These are phyloP conservation scores for Arctia plantaginis DNA, from an alignment of 2,888 invertebrate species.

Conservation along the genomic window DNA sequence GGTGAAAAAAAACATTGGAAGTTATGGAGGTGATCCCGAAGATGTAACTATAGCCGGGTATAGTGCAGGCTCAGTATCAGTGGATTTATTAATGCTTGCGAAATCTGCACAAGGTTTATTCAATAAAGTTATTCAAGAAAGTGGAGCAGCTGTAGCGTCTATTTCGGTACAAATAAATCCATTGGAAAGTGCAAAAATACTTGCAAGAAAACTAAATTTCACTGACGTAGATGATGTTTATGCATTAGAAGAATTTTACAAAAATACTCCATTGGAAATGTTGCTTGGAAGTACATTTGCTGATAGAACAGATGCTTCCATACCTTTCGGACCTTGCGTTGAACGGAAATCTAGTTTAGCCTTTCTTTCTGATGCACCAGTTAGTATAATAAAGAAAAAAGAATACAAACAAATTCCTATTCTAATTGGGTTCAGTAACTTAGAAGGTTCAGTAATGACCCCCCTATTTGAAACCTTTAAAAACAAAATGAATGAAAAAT, in stretches of 20 bases:
- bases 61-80: conserved; percentile 68
- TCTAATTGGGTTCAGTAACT: conserved; percentile 62
- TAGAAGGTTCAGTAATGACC: conserved; percentile 57
- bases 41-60: conserved; percentile 68
- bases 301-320: conserved; percentile 32
- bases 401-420: conserved; percentile 60
- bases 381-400: conserved; percentile 57
- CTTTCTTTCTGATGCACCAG: conserved; percentile 60
- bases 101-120: conserved; percentile 16
- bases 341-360: conserved; percentile 53
- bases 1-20: conserved; percentile 67
- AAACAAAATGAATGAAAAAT: conserved; percentile 59
- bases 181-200: conserved; percentile 5
- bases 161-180: conserved; percentile 13
- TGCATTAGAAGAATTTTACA: conserved; percentile 15
- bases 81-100: conserved; percentile 67
- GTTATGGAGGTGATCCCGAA: conserved; percentile 70
- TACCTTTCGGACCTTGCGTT: conserved; percentile 53
- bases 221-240: conserved; percentile 5
- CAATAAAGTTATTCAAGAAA: conserved; percentile 21
- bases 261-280: neutral
- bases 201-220: conserved; percentile 9
- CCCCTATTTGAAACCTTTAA: conserved; percentile 55
- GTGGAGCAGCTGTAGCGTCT: conserved; percentile 10
- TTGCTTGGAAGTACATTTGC: conserved; percentile 24